Conservation (phyloP, 2,113 vertebrate species). For the Plotosus lineatus region DNA sequence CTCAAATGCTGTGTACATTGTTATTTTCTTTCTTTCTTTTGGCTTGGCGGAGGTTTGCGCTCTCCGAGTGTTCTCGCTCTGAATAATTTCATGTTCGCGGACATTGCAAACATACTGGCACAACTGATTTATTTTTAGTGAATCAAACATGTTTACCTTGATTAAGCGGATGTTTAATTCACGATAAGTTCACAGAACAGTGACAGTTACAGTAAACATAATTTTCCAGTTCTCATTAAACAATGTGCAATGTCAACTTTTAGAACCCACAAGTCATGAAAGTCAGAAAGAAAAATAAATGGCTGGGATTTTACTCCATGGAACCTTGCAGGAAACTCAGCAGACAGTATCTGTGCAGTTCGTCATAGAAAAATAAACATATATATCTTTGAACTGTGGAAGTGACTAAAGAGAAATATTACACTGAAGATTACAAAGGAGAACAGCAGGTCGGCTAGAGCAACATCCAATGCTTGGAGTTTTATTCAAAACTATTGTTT, state of each 20-base stretch:
- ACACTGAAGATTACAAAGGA: background rate
- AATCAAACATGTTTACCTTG: background rate
- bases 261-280: conserved; percentile 17
- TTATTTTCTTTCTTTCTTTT: too few relatives aligned
- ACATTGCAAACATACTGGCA: background rate
- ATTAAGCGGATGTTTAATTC: background rate
- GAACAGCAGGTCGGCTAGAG: background rate
- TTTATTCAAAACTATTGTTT: background rate
- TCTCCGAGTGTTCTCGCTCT: too few relatives aligned
- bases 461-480: background rate
- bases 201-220: too few relatives aligned
- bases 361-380: background rate
- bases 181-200: background rate
- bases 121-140: background rate
- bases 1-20: too few relatives aligned
- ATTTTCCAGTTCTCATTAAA: background rate
- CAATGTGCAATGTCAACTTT: background rate
- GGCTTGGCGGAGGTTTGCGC: too few relatives aligned
- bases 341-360: background rate
- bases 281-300: background rate
- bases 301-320: background rate
- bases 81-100: background rate
- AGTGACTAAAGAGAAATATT: background rate
- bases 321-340: background rate
- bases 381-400: background rate